A percentile compares a stretch with the other conserved stretches of the same genome.
These are phyloP conservation scores for Lasiurus borealis DNA, from an alignment of 2,113 vertebrate species.

Conservation along the genomic window DNA sequence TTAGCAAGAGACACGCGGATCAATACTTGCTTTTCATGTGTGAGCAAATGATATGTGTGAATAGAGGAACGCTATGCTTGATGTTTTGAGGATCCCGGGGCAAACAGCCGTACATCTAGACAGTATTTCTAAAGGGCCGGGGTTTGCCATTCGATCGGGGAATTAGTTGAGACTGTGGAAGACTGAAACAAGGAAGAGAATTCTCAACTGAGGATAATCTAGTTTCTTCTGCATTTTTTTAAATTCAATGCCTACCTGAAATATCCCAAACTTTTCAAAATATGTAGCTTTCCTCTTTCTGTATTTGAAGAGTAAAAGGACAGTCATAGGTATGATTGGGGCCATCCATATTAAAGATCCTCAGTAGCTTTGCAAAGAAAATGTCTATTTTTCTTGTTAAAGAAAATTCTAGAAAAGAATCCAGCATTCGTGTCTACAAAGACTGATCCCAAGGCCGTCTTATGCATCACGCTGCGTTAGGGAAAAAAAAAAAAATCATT, in stretches of 20 bases:
- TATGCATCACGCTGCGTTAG: neutral
- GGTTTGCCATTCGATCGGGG: neutral
- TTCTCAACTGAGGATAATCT: slow-evolving; percentile 7
- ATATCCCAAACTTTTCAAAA: neutral
- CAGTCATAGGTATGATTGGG: neutral
- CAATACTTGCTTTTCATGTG: slow-evolving; percentile 67
- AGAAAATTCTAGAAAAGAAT: neutral
- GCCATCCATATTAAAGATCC: neutral
- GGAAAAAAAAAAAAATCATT: neutral
- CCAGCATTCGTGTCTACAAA: neutral
- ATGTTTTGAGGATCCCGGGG: slow-evolving; percentile 20
- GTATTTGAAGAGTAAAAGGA: neutral
- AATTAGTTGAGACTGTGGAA: slow-evolving; percentile 1
- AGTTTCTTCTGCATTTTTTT: neutral
- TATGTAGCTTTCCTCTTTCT: neutral
- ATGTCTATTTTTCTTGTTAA: neutral
- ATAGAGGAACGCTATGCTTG: slow-evolving; percentile 39
- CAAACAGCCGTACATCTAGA: slow-evolving; percentile 4
- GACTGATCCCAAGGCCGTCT: neutral
- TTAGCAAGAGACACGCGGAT: slow-evolving; percentile 61
- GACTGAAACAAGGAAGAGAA: neutral
- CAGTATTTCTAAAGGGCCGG: neutral
- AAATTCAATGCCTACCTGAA: neutral
- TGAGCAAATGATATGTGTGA: slow-evolving; percentile 57
- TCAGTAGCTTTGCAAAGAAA: neutral